phyloP scores from a whole-genome alignment of 2,888 invertebrate genomes.

The Lucinisca nassula region DNA sequence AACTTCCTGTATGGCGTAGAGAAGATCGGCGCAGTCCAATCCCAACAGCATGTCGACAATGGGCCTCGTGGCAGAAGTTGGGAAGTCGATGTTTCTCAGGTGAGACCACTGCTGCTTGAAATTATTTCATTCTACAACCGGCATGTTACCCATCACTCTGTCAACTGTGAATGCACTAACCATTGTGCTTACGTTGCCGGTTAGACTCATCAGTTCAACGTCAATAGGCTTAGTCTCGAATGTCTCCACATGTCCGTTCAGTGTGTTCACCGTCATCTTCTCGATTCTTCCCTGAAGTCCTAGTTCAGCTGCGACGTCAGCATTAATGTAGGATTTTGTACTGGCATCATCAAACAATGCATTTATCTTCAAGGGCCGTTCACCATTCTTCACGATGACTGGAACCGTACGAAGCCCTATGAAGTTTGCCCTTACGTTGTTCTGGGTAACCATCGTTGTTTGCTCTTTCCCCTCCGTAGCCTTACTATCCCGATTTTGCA shows the following conservation, averaged over 20 bases:
- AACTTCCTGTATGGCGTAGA: too few relatives aligned
- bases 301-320: not conserved
- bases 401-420: too few relatives aligned
- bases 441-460: too few relatives aligned
- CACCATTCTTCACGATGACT: too few relatives aligned
- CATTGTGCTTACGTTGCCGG: not conserved
- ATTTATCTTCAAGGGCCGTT: too few relatives aligned
- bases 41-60: too few relatives aligned
- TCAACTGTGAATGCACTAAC: too few relatives aligned
- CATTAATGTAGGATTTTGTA: not conserved
- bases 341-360: not conserved
- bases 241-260: conserved; percentile 2
- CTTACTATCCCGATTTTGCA: not conserved
- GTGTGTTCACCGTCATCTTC: not conserved
- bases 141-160: too few relatives aligned
- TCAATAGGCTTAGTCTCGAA: too few relatives aligned
- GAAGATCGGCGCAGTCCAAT: too few relatives aligned
- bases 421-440: too few relatives aligned
- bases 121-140: not conserved
- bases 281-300: not conserved
- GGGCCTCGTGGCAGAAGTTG: conserved; percentile 2
- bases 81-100: conserved; percentile 3
- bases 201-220: not conserved
- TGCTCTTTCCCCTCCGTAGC: not conserved
- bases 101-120: conserved; percentile 10